Conservation (phyloP, 2,113 vertebrate genomes). For the Lagopus muta region DNA sequence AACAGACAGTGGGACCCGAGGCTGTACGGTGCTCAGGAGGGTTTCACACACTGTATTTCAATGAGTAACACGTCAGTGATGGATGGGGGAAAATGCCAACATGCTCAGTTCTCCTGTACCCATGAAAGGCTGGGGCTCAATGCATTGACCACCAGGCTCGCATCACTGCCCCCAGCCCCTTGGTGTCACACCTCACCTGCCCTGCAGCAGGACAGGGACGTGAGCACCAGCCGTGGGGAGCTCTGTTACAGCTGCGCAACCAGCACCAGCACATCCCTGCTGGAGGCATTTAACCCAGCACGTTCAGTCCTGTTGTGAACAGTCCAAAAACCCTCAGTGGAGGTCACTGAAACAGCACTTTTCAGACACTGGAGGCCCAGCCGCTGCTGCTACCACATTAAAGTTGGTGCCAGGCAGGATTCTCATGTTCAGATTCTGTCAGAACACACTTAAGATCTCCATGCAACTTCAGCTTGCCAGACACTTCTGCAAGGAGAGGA, state of each 20-base stretch:
- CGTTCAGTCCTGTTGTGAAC: not conserved
- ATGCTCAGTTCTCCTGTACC: not conserved
- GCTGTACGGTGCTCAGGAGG: rapidly evolving
- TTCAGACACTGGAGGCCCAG: rapidly evolving
- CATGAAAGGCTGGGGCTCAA: not conserved
- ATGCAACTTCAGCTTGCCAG: not conserved
- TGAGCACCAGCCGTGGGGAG: not conserved
- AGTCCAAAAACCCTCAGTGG: not conserved
- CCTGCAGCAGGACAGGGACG: not conserved
- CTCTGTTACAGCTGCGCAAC: not conserved
- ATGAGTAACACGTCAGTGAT: not conserved
- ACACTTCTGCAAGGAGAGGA: not conserved
- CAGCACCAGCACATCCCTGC: not conserved
- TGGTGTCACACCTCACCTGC: no score
- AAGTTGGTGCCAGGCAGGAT: not conserved
- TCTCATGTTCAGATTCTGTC: not conserved
- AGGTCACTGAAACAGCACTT: not conserved
- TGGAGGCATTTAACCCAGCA: no score
- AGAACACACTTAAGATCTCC: not conserved
- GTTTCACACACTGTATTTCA: not conserved
- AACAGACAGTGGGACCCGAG: rapidly evolving
- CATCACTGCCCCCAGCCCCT: no score
- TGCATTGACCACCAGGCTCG: rapidly evolving
- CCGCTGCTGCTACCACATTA: not conserved
- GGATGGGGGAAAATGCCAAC: not conserved